Base-by-base conservation (phyloP, 1,140 invertebrate species). In the Octopus sinensis region DNA sequence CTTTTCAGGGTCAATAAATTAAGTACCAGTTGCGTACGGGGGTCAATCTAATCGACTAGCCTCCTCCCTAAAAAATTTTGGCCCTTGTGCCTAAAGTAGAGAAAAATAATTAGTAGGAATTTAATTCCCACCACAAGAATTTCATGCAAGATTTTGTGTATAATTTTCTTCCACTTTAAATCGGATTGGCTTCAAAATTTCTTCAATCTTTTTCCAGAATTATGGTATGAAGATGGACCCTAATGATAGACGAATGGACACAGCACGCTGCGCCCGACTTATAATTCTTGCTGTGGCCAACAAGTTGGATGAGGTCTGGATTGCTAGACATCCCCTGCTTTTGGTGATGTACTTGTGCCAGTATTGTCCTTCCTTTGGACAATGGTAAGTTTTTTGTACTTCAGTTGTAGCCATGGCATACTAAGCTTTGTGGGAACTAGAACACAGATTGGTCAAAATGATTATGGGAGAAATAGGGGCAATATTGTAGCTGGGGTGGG, bases 231-330 rank as follows among this genome's bases (percentile, higher is more conserved):
- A 82, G 13, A 87, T 87, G 86, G 76, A 83, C 5, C 71, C 81
- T 51, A 80, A 79, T 51, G 87, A 88, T 56, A 86, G 86, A 53
- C 92, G 94, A 87, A 92, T 96, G 92, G 93, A 92, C 4, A 92
- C 93, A 2, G 92, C 94, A 85, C 92, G 95, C 53, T 96, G 95
- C 91, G 95, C 93, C 2, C 87, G 93, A 84, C 89, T 96, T 5
- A 94, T 93, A 89, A 93, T 93, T 0, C 90, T 95, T 23, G 94
- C 95, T 13, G 92, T 96, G 54, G 95, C 94, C 13, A 96, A 96
- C 89, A 92, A 94, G 89, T 84, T 95, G 79, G 89, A 93, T 79
- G 94, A 96, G 91, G 93, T 93, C 4, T 97, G 95, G 95, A 95
- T 96, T 83, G 91, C 91, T 23, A 79, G 93, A 4, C 93, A 94